Base-by-base conservation (phyloP, 1,140 invertebrate species). In the Myzus persicae region DNA sequence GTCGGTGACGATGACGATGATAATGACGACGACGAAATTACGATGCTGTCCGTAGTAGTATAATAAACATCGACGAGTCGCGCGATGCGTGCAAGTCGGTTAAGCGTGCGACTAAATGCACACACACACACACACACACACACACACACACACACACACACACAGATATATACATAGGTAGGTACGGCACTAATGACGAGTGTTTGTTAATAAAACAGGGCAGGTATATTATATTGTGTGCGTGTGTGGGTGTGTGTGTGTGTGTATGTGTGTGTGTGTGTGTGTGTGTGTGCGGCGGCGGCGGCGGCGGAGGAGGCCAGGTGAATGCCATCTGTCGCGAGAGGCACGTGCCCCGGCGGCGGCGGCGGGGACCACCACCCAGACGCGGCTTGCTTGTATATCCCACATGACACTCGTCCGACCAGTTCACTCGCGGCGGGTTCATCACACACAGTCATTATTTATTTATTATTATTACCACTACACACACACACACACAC, bases 331-430 rank as follows among this genome's bases (percentile, higher is more conserved):
- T 92, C 91, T 92, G 91, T 92, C 67, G 44, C 31, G 67, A 92
- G 44, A 91, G 76, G 91, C 91, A 92, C 91, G 91, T 92, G 91
- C 91, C 76, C 91, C 76, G 46, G n/a, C 87, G 87, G 46, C 46
- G 44, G 44, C 67, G n/a, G 36, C 48, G 88, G n/a, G n/a, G n/a
- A n/a, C 88, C 48, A 26, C 46, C 87, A 51, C 87, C 88, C 88
- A 89, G n/a, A 40, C 87, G 44, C n/a, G 67, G 90, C 36, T 40
- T 48, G 90, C 36, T 40, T 48, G 87, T 90, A 92, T 92, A 82
- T 92, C 91, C 91, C 91, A 92, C 91, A 92, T 92, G 91, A 92
- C 91, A 92, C 91, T 92, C 91, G 91, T 92, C 44, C 91, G 91
- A 92, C 91, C 91, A 92, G 91, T 92, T 92, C 91, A 92, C 91